Base-by-base conservation (phyloP, 1,140 invertebrate genomes). In the Phthorimaea operculella region DNA sequence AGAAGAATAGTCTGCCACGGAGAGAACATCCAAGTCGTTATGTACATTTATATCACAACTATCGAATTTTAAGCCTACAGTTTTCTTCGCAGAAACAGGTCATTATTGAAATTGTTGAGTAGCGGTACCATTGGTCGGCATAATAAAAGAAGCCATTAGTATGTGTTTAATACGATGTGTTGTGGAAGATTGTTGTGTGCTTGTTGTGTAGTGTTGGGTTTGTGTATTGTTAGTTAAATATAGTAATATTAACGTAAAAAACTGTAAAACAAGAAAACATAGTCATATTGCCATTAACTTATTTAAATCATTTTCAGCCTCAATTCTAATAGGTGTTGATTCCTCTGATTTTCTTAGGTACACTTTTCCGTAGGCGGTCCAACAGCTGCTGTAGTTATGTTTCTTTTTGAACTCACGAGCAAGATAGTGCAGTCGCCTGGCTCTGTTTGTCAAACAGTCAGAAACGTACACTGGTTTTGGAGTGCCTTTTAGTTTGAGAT, bases 301-400 rank as follows among this genome's bases (percentile, higher is more conserved):
- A 15, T 18, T 15, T 5, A 51, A 52, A 15, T 59, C 52, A n/a
- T 58, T 51, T 48, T 59, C 57, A 33, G 52, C 21, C 18, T 18
- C 45, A n/a, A 59, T 59, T 1, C 53, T 47, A 34, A 9, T 12
- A 21, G 51, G 51, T 18, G 52, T 18, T 33, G 33, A 45, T 5
- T 52, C 57, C 2, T 44, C 28, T 51, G 50, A 28, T 47, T 59
- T 34, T 11, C 52, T 34, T 33, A 59, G 17, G 34, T 59, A 59
- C 12, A 59, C 42, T 34, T 59, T 59, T 15, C 57, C 57, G 28
- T 59, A 54, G 33, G 52, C 33, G 9, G 47, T 50, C 57, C 52
- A 59, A 11, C 57, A 59, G 49, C 51, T 48, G n/a, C 54, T 47
- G 39, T 44, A 59, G 4, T 42, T 21, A 28, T 33, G 44, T 7